These are phyloP conservation scores for Saccostrea glomerata DNA, from an alignment of 1,140 invertebrate genomes.

Conservation along the genomic window DNA sequence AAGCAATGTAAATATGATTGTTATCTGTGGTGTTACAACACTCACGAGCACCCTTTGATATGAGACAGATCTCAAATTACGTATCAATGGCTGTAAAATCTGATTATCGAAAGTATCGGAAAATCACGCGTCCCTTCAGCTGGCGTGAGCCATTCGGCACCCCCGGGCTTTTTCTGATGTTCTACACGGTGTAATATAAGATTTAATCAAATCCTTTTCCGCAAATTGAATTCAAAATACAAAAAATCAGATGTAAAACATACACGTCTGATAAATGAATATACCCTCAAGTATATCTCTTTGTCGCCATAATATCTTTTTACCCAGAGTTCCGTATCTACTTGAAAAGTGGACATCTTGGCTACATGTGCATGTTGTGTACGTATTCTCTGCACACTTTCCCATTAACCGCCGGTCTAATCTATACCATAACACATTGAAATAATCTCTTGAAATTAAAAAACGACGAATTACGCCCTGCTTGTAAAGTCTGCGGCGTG, in stretches of 20 bases:
- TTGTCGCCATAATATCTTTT: conserved; percentile 22
- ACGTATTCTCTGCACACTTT: conserved; percentile 11
- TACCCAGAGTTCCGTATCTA: conserved; percentile 25
- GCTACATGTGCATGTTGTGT: conserved; percentile 15
- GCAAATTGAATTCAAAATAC: conserved; percentile 15
- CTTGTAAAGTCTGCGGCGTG: neutral
- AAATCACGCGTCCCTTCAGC: conserved; percentile 27
- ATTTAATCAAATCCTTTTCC: conserved; percentile 4
- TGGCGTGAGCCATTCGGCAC: conserved; percentile 8
- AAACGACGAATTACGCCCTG: conserved; percentile 25
- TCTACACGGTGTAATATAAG: neutral
- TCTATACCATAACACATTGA: conserved; percentile 35
- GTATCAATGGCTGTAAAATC: conserved; percentile 31
- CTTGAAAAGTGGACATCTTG: conserved; percentile 19
- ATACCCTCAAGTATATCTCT: neutral
- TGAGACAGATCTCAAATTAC: conserved; percentile 30
- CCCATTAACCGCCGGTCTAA: neutral
- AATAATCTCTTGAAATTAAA: conserved; percentile 33
- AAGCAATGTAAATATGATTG: neutral
- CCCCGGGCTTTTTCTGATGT: conserved; percentile 7
- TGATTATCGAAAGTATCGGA: conserved; percentile 30
- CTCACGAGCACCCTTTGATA: conserved; percentile 29
- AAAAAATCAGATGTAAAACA: conserved; percentile 5
- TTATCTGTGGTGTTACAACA: neutral
- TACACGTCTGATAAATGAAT: neutral